Conservation (phyloP, 2,888 invertebrate species). For the Scaptomyza tumidula region DNA sequence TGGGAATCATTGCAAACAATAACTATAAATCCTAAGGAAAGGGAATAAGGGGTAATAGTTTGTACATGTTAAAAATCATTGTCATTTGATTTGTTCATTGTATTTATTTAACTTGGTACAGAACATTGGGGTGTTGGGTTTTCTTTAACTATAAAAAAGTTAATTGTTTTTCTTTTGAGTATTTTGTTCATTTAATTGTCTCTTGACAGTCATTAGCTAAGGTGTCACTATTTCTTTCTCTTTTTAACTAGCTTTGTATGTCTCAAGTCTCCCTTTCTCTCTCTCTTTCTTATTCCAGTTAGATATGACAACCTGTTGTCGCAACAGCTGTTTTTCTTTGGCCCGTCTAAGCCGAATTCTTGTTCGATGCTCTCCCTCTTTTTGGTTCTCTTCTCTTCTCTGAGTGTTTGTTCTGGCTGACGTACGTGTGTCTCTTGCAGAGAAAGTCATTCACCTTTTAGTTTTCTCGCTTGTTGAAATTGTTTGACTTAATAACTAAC, state of each 20-base stretch:
- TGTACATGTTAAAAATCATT: background rate
- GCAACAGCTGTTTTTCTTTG: conserved; percentile 50
- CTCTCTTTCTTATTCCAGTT: background rate
- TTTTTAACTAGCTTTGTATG: conserved; percentile 1
- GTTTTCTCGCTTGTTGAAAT: conserved; percentile 33
- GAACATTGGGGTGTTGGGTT: background rate
- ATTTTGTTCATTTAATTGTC: conserved; percentile 37
- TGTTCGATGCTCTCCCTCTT: conserved; percentile 14
- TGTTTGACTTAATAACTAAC: conserved; percentile 59
- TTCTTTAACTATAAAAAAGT: background rate
- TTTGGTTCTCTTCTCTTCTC: conserved; percentile 21
- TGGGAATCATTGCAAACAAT: background rate
- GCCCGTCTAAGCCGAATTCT: conserved; percentile 34
- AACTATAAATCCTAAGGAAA: background rate
- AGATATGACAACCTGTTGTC: conserved; percentile 42
- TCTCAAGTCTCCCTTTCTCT: background rate
- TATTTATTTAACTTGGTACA: conserved; percentile 4
- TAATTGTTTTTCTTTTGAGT: conserved; percentile 4
- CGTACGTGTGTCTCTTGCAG: conserved; percentile 34
- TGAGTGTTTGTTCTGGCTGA: conserved; percentile 27
- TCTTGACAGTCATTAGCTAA: conserved; percentile 61
- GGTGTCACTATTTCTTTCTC: conserved; percentile 26
- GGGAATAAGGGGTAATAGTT: background rate
- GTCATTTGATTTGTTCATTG: background rate
- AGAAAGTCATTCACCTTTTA: conserved; percentile 75